Conservation (phyloP, 2,888 invertebrate species). For the Rhynchonema sp. region DNA sequence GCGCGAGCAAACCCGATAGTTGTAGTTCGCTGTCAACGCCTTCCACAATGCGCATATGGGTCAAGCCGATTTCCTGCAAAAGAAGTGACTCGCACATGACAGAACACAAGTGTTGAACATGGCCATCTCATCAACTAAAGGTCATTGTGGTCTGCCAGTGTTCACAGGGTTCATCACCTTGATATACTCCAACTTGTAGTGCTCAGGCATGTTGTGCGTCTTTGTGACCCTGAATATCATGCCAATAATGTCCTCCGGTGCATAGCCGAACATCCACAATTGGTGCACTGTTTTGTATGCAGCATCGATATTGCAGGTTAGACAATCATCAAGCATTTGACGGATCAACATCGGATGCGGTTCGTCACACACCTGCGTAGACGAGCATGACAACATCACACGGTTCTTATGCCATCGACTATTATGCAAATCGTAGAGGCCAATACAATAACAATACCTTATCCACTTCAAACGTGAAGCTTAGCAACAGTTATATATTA, state of each 20-base stretch:
- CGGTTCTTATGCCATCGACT: no score
- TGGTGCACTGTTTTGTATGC: constrained; percentile 44
- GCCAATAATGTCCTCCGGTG: background rate
- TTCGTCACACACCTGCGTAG: constrained; percentile 69
- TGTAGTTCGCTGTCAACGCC: constrained; percentile 70
- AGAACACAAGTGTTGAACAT: background rate
- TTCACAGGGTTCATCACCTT: constrained; percentile 37
- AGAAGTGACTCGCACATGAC: background rate
- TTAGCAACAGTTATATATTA: no score
- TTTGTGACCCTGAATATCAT: background rate
- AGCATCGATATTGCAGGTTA: constrained; percentile 56
- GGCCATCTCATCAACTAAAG: no score
- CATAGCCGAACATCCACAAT: background rate
- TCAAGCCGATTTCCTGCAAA: constrained; percentile 60
- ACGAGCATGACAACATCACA: no score
- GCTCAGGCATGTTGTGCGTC: constrained; percentile 57
- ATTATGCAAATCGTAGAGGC: no score
- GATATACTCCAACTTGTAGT: constrained; percentile 59
- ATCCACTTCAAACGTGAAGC: no score
- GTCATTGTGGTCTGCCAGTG: no score
- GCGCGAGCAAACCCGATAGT: constrained; percentile 65
- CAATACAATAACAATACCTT: no score
- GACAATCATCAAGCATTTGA: constrained; percentile 68
- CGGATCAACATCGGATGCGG: constrained; percentile 84
- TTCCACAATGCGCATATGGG: constrained; percentile 72